Conservation (phyloP, 2,113 vertebrate species). For the Galeopterus variegatus region DNA sequence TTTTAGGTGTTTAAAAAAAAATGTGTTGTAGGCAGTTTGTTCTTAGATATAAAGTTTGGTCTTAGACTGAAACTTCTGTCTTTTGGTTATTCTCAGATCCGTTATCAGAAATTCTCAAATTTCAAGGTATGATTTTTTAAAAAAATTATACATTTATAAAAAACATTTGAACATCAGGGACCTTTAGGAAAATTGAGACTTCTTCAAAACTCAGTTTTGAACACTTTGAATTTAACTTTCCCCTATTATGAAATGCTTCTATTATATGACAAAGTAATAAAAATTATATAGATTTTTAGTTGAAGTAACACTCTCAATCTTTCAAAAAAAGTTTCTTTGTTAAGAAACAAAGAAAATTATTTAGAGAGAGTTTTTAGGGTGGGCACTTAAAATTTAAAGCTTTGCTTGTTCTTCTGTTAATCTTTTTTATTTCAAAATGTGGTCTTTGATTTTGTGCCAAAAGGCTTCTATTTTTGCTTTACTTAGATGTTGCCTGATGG, state of each 20-base stretch:
- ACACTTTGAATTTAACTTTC: not conserved
- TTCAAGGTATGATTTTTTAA: not conserved
- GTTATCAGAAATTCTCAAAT: slow-evolving; percentile 23
- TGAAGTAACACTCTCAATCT: slow-evolving; percentile 41
- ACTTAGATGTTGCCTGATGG: slow-evolving; percentile 52
- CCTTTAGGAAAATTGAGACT: not conserved
- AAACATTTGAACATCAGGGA: not conserved
- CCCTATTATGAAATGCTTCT: not conserved
- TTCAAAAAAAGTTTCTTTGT: not conserved
- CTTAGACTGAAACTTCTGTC: not conserved
- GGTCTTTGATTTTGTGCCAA: slow-evolving; percentile 72
- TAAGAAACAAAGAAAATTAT: slow-evolving; percentile 24
- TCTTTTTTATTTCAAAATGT: slow-evolving; percentile 68
- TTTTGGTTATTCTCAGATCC: slow-evolving; percentile 57
- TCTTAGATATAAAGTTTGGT: not conserved
- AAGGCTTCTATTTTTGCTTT: slow-evolving; percentile 68
- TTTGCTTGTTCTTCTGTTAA: slow-evolving; percentile 47
- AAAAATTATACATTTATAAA: not conserved
- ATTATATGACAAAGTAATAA: not conserved
- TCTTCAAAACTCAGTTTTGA: slow-evolving; percentile 32
- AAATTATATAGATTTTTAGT: slow-evolving; percentile 28
- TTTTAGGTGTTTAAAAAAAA: slow-evolving; percentile 52
- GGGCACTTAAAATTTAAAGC: slow-evolving; percentile 47
- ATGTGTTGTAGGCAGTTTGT: not conserved
- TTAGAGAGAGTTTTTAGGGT: slow-evolving; percentile 38